phyloP scores from a whole-genome alignment of 2,888 invertebrate genomes.

The Drosophila paramelanica region DNA sequence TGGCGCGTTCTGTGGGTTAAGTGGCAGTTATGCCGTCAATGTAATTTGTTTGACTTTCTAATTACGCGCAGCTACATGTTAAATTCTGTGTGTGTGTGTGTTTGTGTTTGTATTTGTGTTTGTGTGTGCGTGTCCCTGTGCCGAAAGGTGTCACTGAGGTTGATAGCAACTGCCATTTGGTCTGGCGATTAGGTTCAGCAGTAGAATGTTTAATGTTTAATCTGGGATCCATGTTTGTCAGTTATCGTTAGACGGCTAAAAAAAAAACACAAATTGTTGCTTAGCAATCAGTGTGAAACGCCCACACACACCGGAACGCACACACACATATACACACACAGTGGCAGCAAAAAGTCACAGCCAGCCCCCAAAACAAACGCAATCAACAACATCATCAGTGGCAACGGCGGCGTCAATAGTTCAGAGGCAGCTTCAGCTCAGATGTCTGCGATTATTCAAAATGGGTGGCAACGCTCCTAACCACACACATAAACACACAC shows the following conservation, averaged over 20 bases:
- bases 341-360: constrained; percentile 23
- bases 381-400: constrained; percentile 66
- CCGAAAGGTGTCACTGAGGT: constrained; percentile 20
- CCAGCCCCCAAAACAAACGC: constrained; percentile 45
- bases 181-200: constrained; percentile 52
- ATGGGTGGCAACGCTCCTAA: constrained; percentile 48
- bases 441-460: constrained; percentile 47
- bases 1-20: constrained; percentile 31
- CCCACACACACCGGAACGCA: constrained; percentile 17
- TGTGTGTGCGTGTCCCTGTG: not conserved
- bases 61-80: constrained; percentile 42
- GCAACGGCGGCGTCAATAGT: constrained; percentile 60
- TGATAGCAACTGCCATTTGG: constrained; percentile 50
- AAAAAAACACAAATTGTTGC: constrained; percentile 51
- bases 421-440: constrained; percentile 22
- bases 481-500: not conserved
- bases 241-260: constrained; percentile 61
- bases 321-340: not conserved
- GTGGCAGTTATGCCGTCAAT: constrained; percentile 43
- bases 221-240: constrained; percentile 65
- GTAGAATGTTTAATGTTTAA: constrained; percentile 60
- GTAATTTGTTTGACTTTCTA: constrained; percentile 70
- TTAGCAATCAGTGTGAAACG: constrained; percentile 51
- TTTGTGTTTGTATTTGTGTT: constrained; percentile 5
- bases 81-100: not conserved